These are phyloP conservation scores for Burhinus bistriatus DNA, from an alignment of 2,113 vertebrate genomes.

Conservation along the genomic window DNA sequence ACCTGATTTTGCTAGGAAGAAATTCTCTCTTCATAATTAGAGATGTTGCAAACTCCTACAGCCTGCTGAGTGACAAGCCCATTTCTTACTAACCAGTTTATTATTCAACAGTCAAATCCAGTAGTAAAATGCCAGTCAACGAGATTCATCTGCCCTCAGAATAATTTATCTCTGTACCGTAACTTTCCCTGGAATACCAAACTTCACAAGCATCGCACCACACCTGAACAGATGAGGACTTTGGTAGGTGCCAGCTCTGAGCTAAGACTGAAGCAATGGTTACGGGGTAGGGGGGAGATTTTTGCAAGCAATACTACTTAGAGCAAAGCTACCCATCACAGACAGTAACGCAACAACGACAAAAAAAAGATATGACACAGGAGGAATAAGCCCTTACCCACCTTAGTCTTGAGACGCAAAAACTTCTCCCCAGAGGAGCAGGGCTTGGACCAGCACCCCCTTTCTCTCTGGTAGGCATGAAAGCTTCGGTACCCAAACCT, in stretches of 20 bases:
- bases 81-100: background rate
- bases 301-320: background rate
- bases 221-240: background rate
- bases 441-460: too few relatives aligned
- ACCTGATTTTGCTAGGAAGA: background rate
- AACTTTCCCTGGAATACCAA: background rate
- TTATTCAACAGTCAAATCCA: background rate
- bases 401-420: too few relatives aligned
- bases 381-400: background rate
- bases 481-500: background rate
- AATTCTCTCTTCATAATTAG: background rate
- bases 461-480: background rate
- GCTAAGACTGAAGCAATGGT: background rate
- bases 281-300: too few relatives aligned
- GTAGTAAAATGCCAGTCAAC: background rate
- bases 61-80: background rate
- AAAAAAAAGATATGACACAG: background rate
- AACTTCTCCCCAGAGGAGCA: background rate
- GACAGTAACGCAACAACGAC: background rate
- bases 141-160: background rate
- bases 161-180: background rate
- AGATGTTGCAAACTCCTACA: background rate
- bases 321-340: background rate
- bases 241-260: background rate
- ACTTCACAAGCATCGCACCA: background rate